Conservation (phyloP, 2,797 vertebrate species). For the Delichon dasypus region DNA sequence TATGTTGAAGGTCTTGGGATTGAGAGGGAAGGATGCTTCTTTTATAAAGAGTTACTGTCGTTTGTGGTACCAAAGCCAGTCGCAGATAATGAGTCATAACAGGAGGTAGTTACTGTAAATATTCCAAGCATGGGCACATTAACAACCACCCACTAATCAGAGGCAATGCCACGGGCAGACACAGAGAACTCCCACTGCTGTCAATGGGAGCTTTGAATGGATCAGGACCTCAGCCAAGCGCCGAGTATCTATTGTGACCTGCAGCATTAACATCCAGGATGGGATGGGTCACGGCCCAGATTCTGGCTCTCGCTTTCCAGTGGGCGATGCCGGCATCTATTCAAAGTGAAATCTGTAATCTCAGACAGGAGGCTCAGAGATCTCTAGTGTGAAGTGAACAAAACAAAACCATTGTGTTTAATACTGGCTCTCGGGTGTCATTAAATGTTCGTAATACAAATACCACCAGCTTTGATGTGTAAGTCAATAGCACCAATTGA, state of each 20-base stretch:
- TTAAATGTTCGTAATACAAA: background rate
- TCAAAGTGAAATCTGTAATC: background rate
- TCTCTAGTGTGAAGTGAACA: background rate
- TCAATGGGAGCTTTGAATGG: conserved; percentile 33
- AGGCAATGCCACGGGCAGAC: conserved; percentile 43
- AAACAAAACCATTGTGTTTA: background rate
- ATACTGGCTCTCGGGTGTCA: background rate
- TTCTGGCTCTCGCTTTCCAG: background rate
- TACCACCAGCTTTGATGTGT: background rate
- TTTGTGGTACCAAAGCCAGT: background rate
- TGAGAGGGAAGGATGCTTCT: background rate
- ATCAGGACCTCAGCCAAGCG: background rate
- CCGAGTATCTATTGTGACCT: background rate
- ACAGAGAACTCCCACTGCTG: conserved; percentile 52
- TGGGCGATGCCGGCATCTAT: background rate
- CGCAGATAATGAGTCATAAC: conserved; percentile 65
- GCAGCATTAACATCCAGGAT: background rate
- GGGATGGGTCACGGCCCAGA: background rate
- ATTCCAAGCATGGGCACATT: conserved; percentile 67
- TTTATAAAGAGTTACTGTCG: background rate
- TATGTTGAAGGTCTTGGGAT: background rate
- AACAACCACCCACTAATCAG: conserved; percentile 69
- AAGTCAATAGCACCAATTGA: background rate
- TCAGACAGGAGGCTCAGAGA: background rate
- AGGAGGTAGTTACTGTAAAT: conserved; percentile 71